Percentiles rank a stretch among this genome's conserved stretches.
phyloP scores from a whole-genome alignment of 2,797 vertebrate genomes.

The Mareca strepera region DNA sequence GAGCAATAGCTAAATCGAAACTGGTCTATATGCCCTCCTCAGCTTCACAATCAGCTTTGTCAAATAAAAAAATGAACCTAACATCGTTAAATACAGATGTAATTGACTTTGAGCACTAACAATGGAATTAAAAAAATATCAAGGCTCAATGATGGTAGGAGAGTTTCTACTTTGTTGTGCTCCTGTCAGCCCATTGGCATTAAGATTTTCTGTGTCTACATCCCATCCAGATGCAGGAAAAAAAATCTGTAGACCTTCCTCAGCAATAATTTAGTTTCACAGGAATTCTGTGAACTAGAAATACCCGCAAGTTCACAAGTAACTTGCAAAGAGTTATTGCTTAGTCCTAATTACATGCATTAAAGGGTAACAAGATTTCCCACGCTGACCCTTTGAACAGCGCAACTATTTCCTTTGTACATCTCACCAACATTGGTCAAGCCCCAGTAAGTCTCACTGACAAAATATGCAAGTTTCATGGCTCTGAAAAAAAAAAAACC shows the following conservation, averaged over 20 bases:
- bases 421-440: slow-evolving; percentile 20
- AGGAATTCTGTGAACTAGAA: not conserved
- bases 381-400: slow-evolving; percentile 7
- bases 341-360: not conserved
- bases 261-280: not conserved
- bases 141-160: not conserved
- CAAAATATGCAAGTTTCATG: not conserved
- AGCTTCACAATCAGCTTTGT: not conserved
- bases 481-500: not conserved
- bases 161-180: not conserved
- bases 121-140: not conserved
- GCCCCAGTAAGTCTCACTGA: slow-evolving; percentile 9
- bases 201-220: not conserved
- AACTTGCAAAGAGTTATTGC: not conserved
- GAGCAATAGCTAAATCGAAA: not conserved
- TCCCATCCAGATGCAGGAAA: not conserved
- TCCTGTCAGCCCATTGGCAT: not conserved
- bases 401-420: not conserved
- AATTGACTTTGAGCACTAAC: not conserved
- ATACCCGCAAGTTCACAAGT: not conserved
- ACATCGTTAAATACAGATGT: not conserved
- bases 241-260: not conserved
- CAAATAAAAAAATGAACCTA: not conserved
- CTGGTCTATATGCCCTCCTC: not conserved
- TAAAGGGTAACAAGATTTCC: slow-evolving; percentile 6